These are phyloP conservation scores for Dryas iulia DNA, from an alignment of 1,140 invertebrate genomes.

Conservation along the genomic window DNA sequence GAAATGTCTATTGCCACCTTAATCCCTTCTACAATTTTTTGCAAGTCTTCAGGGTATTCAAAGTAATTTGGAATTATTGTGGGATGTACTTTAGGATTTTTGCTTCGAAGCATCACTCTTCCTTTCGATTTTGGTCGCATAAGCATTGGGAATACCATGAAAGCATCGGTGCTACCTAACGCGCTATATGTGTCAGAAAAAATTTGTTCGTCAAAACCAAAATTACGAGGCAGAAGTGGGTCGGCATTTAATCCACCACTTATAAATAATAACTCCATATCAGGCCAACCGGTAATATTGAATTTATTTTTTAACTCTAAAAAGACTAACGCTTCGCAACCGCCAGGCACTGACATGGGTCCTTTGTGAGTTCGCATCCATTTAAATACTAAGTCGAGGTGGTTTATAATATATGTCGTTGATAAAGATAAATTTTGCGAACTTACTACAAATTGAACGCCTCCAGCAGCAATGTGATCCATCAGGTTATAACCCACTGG, in stretches of 20 bases:
- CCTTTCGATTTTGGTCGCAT: slow-evolving; percentile 88
- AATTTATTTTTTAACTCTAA: slow-evolving; percentile 85
- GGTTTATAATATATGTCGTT: slow-evolving; percentile 60
- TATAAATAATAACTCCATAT: slow-evolving; percentile 87
- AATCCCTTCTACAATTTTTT: slow-evolving; percentile 83
- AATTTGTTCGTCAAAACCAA: slow-evolving; percentile 82
- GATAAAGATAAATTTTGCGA: slow-evolving; percentile 57
- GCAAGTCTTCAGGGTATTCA: slow-evolving; percentile 83
- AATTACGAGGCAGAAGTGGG: slow-evolving; percentile 76
- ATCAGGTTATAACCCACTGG: slow-evolving; percentile 90
- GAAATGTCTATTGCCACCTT: slow-evolving; percentile 81
- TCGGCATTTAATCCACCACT: slow-evolving; percentile 80
- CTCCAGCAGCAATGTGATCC: slow-evolving; percentile 88
- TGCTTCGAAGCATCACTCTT: slow-evolving; percentile 83
- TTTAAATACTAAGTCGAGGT: slow-evolving; percentile 75
- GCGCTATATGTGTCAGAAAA: slow-evolving; percentile 78
- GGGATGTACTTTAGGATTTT: slow-evolving; percentile 88
- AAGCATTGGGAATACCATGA: slow-evolving; percentile 85
- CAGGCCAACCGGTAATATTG: slow-evolving; percentile 84
- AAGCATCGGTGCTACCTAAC: slow-evolving; percentile 80
- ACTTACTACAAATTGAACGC: slow-evolving; percentile 85
- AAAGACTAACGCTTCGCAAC: slow-evolving; percentile 89
- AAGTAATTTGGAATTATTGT: slow-evolving; percentile 92
- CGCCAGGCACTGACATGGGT: slow-evolving; percentile 88
- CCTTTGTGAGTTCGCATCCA: slow-evolving; percentile 77